These are phyloP conservation scores for Girardinichthys multiradiatus DNA, from an alignment of 2,113 vertebrate genomes.

Conservation along the genomic window DNA sequence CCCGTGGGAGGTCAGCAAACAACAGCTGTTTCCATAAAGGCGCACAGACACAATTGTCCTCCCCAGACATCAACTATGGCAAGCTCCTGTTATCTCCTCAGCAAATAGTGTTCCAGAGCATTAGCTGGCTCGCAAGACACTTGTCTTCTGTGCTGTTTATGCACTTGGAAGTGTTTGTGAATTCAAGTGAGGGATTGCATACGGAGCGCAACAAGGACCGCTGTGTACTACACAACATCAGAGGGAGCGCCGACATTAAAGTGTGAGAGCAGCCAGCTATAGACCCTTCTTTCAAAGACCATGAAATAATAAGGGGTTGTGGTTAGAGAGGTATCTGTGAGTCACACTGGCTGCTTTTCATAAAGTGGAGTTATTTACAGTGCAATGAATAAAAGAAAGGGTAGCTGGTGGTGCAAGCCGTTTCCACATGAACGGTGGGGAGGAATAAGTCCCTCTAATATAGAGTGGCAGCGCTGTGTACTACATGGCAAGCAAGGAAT, in stretches of 20 bases:
- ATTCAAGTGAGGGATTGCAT: conserved; percentile 81
- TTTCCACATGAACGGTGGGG: conserved; percentile 76
- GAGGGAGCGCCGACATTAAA: conserved; percentile 80
- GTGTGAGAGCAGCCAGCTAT: conserved; percentile 71
- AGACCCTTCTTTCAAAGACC: conserved; percentile 83
- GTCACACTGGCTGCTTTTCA: conserved; percentile 85
- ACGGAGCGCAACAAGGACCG: conserved; percentile 79
- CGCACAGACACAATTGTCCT: conserved; percentile 27
- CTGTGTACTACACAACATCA: conserved; percentile 85
- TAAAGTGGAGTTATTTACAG: conserved; percentile 86
- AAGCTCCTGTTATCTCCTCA: conserved; percentile 75
- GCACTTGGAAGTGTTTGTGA: conserved; percentile 84
- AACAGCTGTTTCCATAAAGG: conserved; percentile 69
- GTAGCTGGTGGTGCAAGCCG: conserved; percentile 73
- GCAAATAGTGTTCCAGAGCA: conserved; percentile 75
- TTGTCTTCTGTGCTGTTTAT: conserved; percentile 78
- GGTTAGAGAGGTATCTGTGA: conserved; percentile 83
- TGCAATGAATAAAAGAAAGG: conserved; percentile 85
- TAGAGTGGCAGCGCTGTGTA: conserved; percentile 56
- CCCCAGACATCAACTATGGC: conserved; percentile 66
- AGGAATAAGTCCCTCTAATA: conserved; percentile 57
- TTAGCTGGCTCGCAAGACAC: conserved; percentile 74
- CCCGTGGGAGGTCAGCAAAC: conserved; percentile 73
- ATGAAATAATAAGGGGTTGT: conserved; percentile 86
- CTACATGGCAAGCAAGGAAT: conserved; percentile 42